phyloP scores from a whole-genome alignment of 2,113 vertebrate genomes.

The Rostratula benghalensis region DNA sequence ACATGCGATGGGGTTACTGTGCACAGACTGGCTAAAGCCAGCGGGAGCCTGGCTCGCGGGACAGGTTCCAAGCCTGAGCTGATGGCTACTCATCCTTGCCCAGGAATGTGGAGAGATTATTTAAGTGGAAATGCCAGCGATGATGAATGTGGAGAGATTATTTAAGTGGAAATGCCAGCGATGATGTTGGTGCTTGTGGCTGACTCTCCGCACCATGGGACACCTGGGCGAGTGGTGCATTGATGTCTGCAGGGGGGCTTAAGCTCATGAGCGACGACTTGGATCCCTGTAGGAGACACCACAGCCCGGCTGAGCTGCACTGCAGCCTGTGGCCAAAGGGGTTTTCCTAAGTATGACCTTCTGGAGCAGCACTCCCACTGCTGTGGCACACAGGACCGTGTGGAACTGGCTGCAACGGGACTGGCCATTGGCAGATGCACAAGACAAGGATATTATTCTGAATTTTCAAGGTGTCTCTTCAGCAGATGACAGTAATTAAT shows the following conservation, averaged over 20 bases:
- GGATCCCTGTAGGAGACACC: not conserved
- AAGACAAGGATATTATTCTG: not conserved
- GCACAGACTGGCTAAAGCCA: not conserved
- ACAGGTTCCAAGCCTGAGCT: not conserved
- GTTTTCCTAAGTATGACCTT: not conserved
- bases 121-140: rapidly evolving
- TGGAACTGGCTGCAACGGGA: not conserved
- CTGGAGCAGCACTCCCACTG: rapidly evolving
- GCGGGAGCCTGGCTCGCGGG: not conserved
- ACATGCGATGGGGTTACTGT: not conserved
- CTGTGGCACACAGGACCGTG: not conserved
- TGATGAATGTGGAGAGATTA: rapidly evolving
- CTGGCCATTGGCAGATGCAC: rapidly evolving
- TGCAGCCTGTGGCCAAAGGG: not conserved
- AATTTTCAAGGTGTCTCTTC: not conserved
- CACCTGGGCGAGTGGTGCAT: rapidly evolving
- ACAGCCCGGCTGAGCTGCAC: not conserved
- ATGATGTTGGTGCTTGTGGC: rapidly evolving
- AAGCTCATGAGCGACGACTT: rapidly evolving
- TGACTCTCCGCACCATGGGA: rapidly evolving
- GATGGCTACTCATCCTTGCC: not conserved
- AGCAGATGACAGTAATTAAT: not conserved
- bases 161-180: rapidly evolving
- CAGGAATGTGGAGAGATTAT: not conserved
- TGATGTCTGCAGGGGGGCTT: not conserved